Conservation (phyloP, 2,797 vertebrate genomes). For the Naso thynnoides region DNA sequence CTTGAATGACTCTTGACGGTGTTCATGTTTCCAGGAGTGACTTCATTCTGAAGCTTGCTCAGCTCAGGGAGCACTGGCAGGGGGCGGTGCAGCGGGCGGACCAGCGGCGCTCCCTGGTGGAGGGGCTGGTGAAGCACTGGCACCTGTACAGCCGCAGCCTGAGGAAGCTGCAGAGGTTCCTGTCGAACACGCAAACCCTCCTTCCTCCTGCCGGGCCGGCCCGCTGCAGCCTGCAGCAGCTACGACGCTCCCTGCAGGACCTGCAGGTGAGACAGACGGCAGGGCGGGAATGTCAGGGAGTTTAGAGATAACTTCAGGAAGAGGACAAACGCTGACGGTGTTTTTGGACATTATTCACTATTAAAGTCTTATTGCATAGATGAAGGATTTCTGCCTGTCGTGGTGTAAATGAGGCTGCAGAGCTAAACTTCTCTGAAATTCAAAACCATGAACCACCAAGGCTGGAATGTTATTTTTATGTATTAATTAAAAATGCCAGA, state of each 20-base stretch:
- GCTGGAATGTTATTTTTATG: not conserved
- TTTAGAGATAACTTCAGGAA: not conserved
- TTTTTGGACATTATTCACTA: too few relatives aligned
- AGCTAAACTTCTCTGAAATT: too few relatives aligned
- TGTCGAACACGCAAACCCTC: conserved; percentile 74
- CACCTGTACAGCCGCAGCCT: conserved; percentile 84
- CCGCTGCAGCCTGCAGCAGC: conserved; percentile 82
- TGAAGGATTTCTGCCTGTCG: not conserved
- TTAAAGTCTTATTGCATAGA: not conserved
- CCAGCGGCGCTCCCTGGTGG: conserved; percentile 85
- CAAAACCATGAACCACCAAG: not conserved
- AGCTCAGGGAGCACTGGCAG: conserved; percentile 91
- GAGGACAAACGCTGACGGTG: too few relatives aligned
- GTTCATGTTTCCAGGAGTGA: conserved; percentile 81
- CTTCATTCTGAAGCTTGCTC: conserved; percentile 88
- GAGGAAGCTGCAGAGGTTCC: conserved; percentile 84
- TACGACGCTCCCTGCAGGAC: conserved; percentile 80
- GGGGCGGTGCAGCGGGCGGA: conserved; percentile 79
- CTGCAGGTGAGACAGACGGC: conserved; percentile 84
- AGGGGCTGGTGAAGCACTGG: conserved; percentile 87
- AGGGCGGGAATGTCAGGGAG: not conserved
- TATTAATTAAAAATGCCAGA: not conserved
- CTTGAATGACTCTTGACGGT: not conserved
- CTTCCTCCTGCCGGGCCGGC: conserved; percentile 76
- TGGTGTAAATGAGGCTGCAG: not conserved